These are phyloP conservation scores for Bombus pyrosoma DNA, from an alignment of 1,140 invertebrate genomes.

Conservation along the genomic window DNA sequence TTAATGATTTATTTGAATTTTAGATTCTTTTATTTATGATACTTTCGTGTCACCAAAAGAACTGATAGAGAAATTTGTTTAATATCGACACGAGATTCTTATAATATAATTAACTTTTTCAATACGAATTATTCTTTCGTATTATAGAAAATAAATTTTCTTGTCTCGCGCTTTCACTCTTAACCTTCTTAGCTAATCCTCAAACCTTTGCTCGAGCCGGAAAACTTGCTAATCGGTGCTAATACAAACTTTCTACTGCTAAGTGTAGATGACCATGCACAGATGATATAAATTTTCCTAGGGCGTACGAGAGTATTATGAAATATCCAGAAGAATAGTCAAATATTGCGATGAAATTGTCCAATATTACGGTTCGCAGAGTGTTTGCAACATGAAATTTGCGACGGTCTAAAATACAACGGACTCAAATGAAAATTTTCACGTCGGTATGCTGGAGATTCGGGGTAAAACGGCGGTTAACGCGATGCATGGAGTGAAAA, in stretches of 20 bases:
- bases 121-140: too few relatives aligned
- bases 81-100: too few relatives aligned
- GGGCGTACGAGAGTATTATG: neutral
- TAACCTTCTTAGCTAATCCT: too few relatives aligned
- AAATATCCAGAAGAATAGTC: neutral
- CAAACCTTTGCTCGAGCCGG: too few relatives aligned
- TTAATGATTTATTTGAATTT: too few relatives aligned
- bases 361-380: neutral
- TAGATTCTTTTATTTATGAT: too few relatives aligned
- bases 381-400: neutral
- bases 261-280: neutral
- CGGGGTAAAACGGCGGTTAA: neutral
- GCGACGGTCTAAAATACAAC: constrained; percentile 2
- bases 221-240: neutral
- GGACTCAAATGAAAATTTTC: neutral
- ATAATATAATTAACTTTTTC: too few relatives aligned
- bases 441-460: neutral
- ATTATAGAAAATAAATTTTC: too few relatives aligned
- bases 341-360: neutral
- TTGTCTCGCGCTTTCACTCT: too few relatives aligned
- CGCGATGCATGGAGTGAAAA: constrained; percentile 52
- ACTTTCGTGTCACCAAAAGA: too few relatives aligned
- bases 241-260: neutral
- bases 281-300: neutral
- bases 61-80: too few relatives aligned